Percentiles rank a stretch among this genome's conserved stretches.
Conservation (phyloP, 2,888 invertebrate species). For the Chymomyza caudatula region DNA sequence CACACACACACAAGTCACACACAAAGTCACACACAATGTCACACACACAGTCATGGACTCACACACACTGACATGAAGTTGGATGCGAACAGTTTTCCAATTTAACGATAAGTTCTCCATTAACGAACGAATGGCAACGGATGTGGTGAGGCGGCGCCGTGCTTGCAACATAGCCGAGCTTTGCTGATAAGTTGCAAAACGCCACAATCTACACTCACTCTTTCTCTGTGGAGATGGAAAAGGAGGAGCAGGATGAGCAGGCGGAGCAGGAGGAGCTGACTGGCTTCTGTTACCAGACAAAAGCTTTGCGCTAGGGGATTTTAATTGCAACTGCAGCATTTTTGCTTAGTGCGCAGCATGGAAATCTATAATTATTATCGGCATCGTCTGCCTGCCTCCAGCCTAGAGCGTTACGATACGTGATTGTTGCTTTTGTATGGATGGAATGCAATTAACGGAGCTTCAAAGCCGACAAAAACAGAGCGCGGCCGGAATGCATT, state of each 20-base stretch:
- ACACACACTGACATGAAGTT: not conserved
- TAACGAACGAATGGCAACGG: not conserved
- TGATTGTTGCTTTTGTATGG: not conserved
- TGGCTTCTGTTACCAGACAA: not conserved
- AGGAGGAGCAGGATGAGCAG: no score
- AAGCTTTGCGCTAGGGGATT: not conserved
- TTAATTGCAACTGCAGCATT: slow-evolving; percentile 4
- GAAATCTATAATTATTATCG: slow-evolving; percentile 4
- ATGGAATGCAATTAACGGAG: not conserved
- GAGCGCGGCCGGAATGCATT: slow-evolving; percentile 5
- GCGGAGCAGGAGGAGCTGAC: no score
- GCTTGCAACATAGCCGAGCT: not conserved
- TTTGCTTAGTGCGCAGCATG: not conserved
- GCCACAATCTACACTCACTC: not conserved
- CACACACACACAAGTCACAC: not conserved
- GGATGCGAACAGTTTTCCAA: slow-evolving; percentile 2
- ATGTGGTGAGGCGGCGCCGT: not conserved
- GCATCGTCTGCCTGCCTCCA: not conserved
- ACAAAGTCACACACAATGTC: not conserved
- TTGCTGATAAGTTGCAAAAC: no score
- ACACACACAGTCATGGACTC: slow-evolving; percentile 2
- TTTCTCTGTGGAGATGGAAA: no score
- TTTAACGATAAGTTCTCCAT: slow-evolving; percentile 4
- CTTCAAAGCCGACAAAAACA: no score
- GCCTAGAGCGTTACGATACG: not conserved